Evolutionary conservation across 2,888 invertebrate species (phyloP), one percentile per base, ranked within the genome.

Genomic region (Amphiduros pacificus): DNA sequence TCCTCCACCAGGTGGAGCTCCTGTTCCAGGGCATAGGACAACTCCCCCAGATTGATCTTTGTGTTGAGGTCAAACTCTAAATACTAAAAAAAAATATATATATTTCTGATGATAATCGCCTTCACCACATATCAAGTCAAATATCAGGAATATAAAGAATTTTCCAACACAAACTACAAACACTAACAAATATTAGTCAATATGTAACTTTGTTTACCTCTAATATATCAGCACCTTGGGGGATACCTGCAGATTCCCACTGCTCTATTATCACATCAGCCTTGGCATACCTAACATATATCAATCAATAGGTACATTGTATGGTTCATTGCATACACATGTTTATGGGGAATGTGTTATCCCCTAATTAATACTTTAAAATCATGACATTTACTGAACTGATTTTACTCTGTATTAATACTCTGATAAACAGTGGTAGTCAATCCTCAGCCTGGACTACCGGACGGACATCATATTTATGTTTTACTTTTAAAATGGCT

Each of bases 191-290:
- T n/a, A n/a, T n/a, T n/a, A n/a, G n/a, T n/a, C n/a, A n/a, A n/a
- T n/a, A n/a, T n/a, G n/a, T n/a, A n/a, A n/a, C n/a, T n/a, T n/a
- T n/a, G 14, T 17, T 31, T 65, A 67, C 66, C 61, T 67, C 58
- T 27, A 79, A 63, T 20, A 81, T 70, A 49, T 77, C 75, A 28
- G 73, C 70, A 55, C 77, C 80, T 68, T 78, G 74, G 4, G 72
- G 60, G 3, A 82, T 70, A 60, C 77, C 78, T 44, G 80, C 69
- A 29, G 74, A 75, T 58, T 81, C 80, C 82, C 81, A 82, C 2
- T 79, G 69, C 62, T 81, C 79, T 53, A 79, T 69, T 26, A 83
- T 73, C 41, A 72, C 74, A 22, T 79, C 78, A 48, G 78, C 69
- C 56, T 74, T 76, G 31, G 78, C 79, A 72, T 75, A 79, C 32